Conservation (phyloP, 2,888 invertebrate genomes). For the Acrobasis repandana region DNA sequence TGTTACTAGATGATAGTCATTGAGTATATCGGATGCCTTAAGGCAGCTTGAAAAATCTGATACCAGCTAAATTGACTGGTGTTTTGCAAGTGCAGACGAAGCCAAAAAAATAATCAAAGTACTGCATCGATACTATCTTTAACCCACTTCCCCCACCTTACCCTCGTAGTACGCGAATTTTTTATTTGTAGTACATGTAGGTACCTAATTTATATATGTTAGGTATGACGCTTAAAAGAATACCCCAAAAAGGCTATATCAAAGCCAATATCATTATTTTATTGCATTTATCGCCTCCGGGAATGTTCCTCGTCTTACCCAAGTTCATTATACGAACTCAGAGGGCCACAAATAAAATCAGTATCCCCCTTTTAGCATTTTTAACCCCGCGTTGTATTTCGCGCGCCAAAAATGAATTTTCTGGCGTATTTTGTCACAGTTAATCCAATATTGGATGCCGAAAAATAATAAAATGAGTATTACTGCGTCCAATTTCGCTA, state of each 20-base stretch:
- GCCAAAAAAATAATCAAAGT: too few relatives aligned
- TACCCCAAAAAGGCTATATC: neutral
- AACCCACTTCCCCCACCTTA: too few relatives aligned
- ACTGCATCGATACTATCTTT: too few relatives aligned
- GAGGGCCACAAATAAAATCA: conserved; percentile 23
- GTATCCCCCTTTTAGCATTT: conserved; percentile 21
- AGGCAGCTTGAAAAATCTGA: too few relatives aligned
- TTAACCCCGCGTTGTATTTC: conserved; percentile 24
- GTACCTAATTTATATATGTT: too few relatives aligned
- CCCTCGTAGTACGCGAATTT: too few relatives aligned
- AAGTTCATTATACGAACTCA: conserved; percentile 10
- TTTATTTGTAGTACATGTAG: too few relatives aligned
- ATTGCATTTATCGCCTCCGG: neutral
- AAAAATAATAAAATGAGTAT: conserved; percentile 15
- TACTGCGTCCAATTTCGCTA: neutral
- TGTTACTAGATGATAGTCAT: too few relatives aligned
- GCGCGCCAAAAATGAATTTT: conserved; percentile 21
- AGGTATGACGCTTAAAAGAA: too few relatives aligned
- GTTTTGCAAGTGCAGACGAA: too few relatives aligned
- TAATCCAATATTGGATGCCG: conserved; percentile 16
- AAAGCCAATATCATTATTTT: neutral
- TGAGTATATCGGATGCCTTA: too few relatives aligned
- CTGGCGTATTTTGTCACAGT: conserved; percentile 14
- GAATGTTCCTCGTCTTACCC: neutral
- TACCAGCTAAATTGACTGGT: too few relatives aligned